Conservation (phyloP, 2,888 invertebrate genomes). For the Drosophila siamana region DNA sequence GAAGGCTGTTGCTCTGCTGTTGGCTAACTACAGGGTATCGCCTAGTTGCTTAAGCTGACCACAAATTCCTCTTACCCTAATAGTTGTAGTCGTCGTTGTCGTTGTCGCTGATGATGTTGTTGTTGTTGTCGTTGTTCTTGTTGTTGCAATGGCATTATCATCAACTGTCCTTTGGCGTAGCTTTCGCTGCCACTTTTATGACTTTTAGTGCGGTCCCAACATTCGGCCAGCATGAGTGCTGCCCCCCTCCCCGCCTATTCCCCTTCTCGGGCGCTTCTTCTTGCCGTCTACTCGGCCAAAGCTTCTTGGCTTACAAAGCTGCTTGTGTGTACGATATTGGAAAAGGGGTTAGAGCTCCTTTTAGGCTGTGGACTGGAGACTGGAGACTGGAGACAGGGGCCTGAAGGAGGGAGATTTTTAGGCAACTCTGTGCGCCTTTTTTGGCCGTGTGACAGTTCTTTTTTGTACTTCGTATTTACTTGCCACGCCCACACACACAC, state of each 20-base stretch:
- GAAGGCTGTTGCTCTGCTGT: no score
- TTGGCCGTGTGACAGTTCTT: constrained; percentile 53
- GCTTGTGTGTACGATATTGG: neutral
- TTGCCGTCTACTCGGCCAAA: neutral
- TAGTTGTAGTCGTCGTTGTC: neutral
- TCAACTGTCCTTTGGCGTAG: constrained; percentile 45
- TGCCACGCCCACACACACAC: constrained; percentile 33
- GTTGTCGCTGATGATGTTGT: neutral
- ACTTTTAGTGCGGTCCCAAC: constrained; percentile 28
- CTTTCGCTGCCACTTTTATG: constrained; percentile 44
- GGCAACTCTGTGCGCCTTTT: constrained; percentile 25
- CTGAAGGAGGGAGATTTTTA: no score
- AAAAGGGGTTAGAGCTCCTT: constrained; percentile 34
- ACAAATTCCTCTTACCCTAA: neutral
- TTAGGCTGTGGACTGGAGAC: constrained; percentile 28
- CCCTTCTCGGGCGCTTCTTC: neutral
- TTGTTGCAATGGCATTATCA: constrained; percentile 50
- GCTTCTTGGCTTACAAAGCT: constrained; percentile 6
- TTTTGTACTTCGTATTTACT: constrained; percentile 20
- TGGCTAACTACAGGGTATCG: neutral
- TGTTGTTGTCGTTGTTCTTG: constrained; percentile 2
- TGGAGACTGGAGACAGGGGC: no score
- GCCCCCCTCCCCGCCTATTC: neutral
- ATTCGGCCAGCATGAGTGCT: constrained; percentile 16
- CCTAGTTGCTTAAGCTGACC: neutral